Evolutionary conservation across 2,113 vertebrate genomes (phyloP), one percentile per base, ranked within the genome.

Genomic region (Probosciger aterrimus): DNA sequence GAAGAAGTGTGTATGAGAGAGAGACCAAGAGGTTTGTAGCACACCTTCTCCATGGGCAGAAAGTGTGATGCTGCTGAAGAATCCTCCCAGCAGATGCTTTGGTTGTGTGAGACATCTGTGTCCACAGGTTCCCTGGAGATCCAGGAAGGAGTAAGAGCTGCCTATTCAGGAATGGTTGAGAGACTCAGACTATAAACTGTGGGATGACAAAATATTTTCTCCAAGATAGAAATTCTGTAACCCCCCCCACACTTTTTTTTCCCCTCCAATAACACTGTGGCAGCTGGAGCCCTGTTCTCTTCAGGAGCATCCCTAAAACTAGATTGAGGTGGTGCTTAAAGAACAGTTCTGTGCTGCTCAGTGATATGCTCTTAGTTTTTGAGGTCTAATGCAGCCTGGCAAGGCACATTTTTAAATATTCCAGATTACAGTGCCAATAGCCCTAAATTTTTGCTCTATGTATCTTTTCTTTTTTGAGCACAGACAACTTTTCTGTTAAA

Each of bases 101-200:
- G 4, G 20, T 53, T 4, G 0, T 37, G 24, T 3, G 18, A 60
- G 27, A 33, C 0, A 0, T 24, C 16, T 47, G 20, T 49, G 24
- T 52, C 55, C 52, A 46, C 49, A 33, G 31, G 25, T 68, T 64
- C 49, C 30, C n/a, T 65, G 44, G 63, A 92, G 14, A 41, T 67
- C 30, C 41, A 50, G 49, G 31, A 53, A 33, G n/a, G 19, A 39
- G 43, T 41, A 69, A 37, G 28, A 63, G 22, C 18, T 62, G 28
- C 28, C 53, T 73, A 9, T 69, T 74, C 39, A 55, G 35, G 41
- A 35, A 13, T 17, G 33, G 31, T 1, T 25, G 55, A 52, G 55
- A 74, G 43, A 53, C 39, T 37, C n/a, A n/a, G 39, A 39, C 14
- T 59, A 23, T 33, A n/a, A 60, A 62, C 4, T 33, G 14, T 78